Evolutionary conservation across 2,888 invertebrate species (phyloP).

Genomic region (Sarcophaga carnaria): DNA sequence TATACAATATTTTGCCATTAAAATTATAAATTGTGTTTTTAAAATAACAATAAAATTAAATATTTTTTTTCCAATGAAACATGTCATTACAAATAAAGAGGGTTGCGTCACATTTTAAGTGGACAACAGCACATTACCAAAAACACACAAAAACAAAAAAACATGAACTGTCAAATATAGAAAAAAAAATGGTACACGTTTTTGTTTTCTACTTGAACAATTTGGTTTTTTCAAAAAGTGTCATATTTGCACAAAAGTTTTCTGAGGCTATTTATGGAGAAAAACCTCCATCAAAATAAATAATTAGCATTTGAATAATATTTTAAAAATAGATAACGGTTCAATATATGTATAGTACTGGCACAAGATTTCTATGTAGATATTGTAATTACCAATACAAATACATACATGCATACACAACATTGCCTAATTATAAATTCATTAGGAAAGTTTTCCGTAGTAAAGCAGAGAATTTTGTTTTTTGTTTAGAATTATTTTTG

Average conservation of each 20-base stretch:
- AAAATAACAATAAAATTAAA: too few relatives aligned
- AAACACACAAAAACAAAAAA: background rate
- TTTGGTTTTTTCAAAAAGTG: background rate
- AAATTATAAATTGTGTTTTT: too few relatives aligned
- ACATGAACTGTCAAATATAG: background rate
- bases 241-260: background rate
- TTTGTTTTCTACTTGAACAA: background rate
- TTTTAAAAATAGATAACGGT: background rate
- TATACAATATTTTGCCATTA: background rate
- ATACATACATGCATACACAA: too few relatives aligned
- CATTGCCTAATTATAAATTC: too few relatives aligned
- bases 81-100: constrained; percentile 1
- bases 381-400: too few relatives aligned
- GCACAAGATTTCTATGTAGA: too few relatives aligned
- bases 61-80: background rate
- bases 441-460: too few relatives aligned
- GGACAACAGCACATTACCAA: background rate
- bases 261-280: background rate
- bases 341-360: too few relatives aligned
- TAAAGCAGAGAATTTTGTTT: too few relatives aligned
- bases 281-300: background rate
- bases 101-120: background rate
- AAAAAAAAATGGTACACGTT: background rate
- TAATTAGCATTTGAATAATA: background rate
- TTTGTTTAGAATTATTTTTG: too few relatives aligned